Evolutionary conservation across 2,888 invertebrate species (phyloP).

Genomic region (Caenorhabditis parvicauda): DNA sequence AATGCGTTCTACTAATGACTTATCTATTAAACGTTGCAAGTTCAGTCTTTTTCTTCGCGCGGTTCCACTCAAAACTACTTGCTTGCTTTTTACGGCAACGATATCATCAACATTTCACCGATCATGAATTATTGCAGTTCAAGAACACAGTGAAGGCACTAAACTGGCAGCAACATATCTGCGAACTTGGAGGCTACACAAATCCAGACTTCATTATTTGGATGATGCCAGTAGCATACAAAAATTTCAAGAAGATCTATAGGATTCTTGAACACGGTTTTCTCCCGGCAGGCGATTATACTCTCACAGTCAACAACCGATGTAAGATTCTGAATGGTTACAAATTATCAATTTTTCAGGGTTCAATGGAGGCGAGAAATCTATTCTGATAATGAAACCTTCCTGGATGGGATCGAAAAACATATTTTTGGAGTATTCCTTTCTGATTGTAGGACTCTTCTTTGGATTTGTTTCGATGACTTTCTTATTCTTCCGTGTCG

Average conservation of each 20-base stretch:
- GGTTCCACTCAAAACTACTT: too few relatives aligned
- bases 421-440: constrained; percentile 16
- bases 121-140: constrained; percentile 13
- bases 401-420: constrained; percentile 23
- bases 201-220: constrained; percentile 16
- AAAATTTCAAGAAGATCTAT: constrained; percentile 21
- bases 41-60: too few relatives aligned
- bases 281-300: constrained; percentile 13
- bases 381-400: constrained; percentile 20
- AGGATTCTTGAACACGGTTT: constrained; percentile 16
- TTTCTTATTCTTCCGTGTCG: constrained; percentile 5
- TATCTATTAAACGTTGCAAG: too few relatives aligned
- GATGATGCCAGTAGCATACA: constrained; percentile 12
- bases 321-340: too few relatives aligned
- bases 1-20: too few relatives aligned
- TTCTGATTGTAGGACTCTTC: constrained; percentile 14
- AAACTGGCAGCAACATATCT: constrained; percentile 19
- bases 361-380: constrained; percentile 9
- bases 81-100: neutral
- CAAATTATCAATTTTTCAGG: too few relatives aligned
- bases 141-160: constrained; percentile 15
- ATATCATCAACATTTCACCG: too few relatives aligned
- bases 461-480: constrained; percentile 6
- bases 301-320: constrained; percentile 9
- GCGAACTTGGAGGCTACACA: constrained; percentile 25